A percentile compares a stretch with the other conserved stretches of the same genome.
Conservation (phyloP, 2,888 invertebrate species). For the Brachycybe producta region DNA sequence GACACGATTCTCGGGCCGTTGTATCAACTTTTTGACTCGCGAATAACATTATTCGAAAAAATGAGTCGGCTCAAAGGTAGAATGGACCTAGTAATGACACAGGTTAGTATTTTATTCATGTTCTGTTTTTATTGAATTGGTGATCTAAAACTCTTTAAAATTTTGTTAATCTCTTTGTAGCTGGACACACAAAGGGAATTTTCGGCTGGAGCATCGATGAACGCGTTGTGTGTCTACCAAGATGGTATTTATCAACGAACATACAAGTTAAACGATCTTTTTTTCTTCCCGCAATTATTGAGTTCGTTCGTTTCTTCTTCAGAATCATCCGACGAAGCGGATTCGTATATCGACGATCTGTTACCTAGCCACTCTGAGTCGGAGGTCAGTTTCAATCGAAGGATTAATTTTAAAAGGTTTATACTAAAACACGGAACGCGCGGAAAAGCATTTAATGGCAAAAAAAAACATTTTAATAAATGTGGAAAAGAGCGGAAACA, state of each 20-base stretch:
- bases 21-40: conserved; percentile 8
- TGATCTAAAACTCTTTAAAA: too few species aligned
- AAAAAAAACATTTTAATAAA: too few species aligned
- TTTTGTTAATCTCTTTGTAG: too few species aligned
- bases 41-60: conserved; percentile 4
- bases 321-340: conserved; percentile 12
- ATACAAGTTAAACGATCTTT: background rate
- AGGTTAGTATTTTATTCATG: too few species aligned
- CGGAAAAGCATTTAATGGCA: too few species aligned
- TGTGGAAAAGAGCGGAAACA: too few species aligned
- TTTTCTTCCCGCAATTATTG: background rate
- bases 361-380: conserved; percentile 13
- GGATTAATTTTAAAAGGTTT: background rate
- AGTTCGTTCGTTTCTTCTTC: background rate
- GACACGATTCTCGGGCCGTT: background rate
- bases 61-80: conserved; percentile 10
- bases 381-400: conserved; percentile 3
- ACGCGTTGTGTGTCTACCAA: too few species aligned
- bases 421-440: background rate
- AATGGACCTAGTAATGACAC: conserved; percentile 14
- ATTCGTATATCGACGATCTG: conserved; percentile 8
- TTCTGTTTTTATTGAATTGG: too few species aligned
- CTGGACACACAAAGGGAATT: too few species aligned
- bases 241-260: too few species aligned
- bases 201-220: too few species aligned